Evolutionary conservation across 2,113 vertebrate genomes (phyloP), one percentile per base, ranked within the genome.

Genomic region (Rhabdomys dilectus): DNA sequence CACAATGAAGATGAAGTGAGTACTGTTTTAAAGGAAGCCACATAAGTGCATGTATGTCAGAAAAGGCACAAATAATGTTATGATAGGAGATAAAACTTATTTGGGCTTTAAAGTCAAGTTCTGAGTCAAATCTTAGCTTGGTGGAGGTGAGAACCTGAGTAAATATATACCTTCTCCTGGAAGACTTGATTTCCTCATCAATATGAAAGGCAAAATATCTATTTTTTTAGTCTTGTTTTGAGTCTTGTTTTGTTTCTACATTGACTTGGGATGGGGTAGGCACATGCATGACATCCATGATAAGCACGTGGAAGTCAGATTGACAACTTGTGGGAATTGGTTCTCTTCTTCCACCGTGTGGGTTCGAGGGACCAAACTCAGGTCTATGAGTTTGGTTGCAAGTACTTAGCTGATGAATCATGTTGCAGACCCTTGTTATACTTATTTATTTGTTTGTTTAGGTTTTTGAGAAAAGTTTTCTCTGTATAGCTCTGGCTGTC

Each of bases 81-180:
- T 9, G 39, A 77, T 26, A 31, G 29, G 58, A 76, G 34, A 64
- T 10, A 73, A 93, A 90, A 91, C 29, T 88, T 80, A 48, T 45
- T 4, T 53, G n/a, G 45, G 13, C 16, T 88, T 95, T 93, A 17
- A 7, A 89, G 36, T 93, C 48, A 96, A 92, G 86, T 45, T 5
- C 81, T 12, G 36, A 85, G 56, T 96, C 62, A 96, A 82, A 94
- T 91, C 53, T 85, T 24, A 92, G 24, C 31, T 76, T 88, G 5
- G 72, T 19, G 80, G 39, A 56, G 31, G 15, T 90, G 45, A 58
- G 48, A 88, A 11, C 42, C 45, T 39, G 17, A 73, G 15, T 5
- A 92, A 89, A 75, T 78, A 34, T 42, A 94, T 87, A 91, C 17
- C 51, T 91, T 94, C 51, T 58, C 75, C 42, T 92, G 51, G 53